Evolutionary conservation across 1,140 invertebrate genomes (phyloP).

Genomic region (Contarinia nasturtii): DNA sequence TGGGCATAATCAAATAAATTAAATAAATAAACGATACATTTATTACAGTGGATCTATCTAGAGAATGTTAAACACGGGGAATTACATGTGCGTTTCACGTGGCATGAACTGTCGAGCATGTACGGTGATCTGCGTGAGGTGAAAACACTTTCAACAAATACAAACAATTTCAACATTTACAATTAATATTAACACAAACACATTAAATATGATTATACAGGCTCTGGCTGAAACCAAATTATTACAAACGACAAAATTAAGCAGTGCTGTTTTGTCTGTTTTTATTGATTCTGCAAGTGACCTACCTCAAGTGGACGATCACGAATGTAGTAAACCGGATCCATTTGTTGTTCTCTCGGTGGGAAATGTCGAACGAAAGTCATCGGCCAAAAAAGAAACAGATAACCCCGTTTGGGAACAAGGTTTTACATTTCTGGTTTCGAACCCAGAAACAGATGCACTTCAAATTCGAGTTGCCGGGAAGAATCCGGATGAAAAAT

Average conservation of each 20-base stretch:
- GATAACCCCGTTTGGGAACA: conserved; percentile 52
- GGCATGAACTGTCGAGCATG: conserved; percentile 62
- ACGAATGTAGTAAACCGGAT: conserved; percentile 49
- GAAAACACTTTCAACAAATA: conserved; percentile 28
- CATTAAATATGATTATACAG: conserved; percentile 21
- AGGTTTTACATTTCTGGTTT: conserved; percentile 80
- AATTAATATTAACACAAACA: too few relatives aligned
- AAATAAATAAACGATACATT: too few relatives aligned
- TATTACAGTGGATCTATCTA: conserved; percentile 69
- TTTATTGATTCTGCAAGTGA: conserved; percentile 80
- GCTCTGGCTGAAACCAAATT: conserved; percentile 56
- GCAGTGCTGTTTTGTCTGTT: conserved; percentile 57
- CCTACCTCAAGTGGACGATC: conserved; percentile 41
- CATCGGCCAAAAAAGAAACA: conserved; percentile 45
- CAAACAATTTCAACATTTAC: too few relatives aligned
- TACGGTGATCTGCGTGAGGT: conserved; percentile 52
- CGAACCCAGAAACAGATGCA: conserved; percentile 72
- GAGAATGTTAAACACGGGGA: conserved; percentile 87
- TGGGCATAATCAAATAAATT: too few relatives aligned
- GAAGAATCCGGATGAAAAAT: conserved; percentile 46
- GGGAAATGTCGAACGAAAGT: conserved; percentile 48
- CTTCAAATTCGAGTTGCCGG: conserved; percentile 48
- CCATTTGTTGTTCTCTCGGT: conserved; percentile 51
- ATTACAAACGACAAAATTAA: conserved; percentile 51
- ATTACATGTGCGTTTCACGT: conserved; percentile 69